Conservation (phyloP, 2,888 invertebrate genomes). For the Strigamia crassipes region DNA sequence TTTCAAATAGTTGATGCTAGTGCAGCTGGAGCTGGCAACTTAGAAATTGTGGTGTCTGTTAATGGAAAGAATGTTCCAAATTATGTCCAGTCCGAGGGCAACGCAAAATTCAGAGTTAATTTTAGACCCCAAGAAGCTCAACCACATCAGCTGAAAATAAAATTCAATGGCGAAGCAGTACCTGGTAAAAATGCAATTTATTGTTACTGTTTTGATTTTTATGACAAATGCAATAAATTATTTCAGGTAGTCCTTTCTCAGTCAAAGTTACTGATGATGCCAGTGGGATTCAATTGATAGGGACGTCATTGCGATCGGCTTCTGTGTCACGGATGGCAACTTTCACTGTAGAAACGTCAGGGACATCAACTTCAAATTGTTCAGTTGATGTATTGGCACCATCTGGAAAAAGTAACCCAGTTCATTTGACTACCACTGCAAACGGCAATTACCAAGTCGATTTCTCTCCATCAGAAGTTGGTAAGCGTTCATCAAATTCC, state of each 20-base stretch:
- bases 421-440: constrained; percentile 66
- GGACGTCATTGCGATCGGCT: constrained; percentile 71
- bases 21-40: constrained; percentile 84
- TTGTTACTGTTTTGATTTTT: not conserved
- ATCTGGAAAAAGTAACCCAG: constrained; percentile 72
- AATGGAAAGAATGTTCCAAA: constrained; percentile 96
- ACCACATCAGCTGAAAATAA: constrained; percentile 86
- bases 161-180: constrained; percentile 72
- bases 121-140: constrained; percentile 95
- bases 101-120: constrained; percentile 90
- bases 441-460: constrained; percentile 74
- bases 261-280: constrained; percentile 73
- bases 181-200: too few relatives aligned
- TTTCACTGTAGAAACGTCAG: constrained; percentile 66
- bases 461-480: constrained; percentile 82
- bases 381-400: constrained; percentile 51
- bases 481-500: constrained; percentile 52
- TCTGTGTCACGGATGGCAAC: constrained; percentile 70
- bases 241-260: constrained; percentile 71
- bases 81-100: constrained; percentile 96
- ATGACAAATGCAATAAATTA: not conserved
- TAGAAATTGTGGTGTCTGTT: constrained; percentile 96
- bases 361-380: constrained; percentile 60
- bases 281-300: constrained; percentile 58
- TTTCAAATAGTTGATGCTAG: constrained; percentile 64